Percentiles rank a stretch among this genome's conserved stretches.
These are phyloP conservation scores for Troilus luridus DNA, from an alignment of 2,888 invertebrate species.

Conservation along the genomic window DNA sequence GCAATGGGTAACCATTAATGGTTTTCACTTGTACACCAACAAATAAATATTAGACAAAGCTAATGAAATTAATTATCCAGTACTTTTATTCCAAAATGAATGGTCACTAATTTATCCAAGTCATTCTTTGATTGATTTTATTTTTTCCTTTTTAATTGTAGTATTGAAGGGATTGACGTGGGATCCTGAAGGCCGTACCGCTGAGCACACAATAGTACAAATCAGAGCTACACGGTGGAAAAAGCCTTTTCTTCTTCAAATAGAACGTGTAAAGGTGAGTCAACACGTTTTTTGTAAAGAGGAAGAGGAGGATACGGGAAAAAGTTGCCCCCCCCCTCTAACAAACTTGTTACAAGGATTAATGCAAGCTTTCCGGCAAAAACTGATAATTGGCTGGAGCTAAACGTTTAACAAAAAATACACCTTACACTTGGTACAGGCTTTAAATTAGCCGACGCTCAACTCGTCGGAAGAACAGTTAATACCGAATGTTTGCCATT, in stretches of 20 bases:
- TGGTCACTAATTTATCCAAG: too few species aligned
- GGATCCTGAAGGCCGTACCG: neutral
- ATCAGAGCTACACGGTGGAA: constrained; percentile 11
- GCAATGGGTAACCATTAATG: too few species aligned
- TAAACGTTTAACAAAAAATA: constrained; percentile 35
- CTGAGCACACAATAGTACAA: constrained; percentile 8
- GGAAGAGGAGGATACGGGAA: neutral
- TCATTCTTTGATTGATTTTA: neutral
- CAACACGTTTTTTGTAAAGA: constrained; percentile 34
- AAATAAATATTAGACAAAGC: too few species aligned
- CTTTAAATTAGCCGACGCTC: constrained; percentile 6
- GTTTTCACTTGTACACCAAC: too few species aligned
- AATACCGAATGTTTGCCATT: constrained; percentile 28
- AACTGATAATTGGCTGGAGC: constrained; percentile 28
- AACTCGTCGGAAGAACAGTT: constrained; percentile 11
- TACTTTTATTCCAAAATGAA: too few species aligned
- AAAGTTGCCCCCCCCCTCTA: neutral
- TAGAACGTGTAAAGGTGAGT: constrained; percentile 36
- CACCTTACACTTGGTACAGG: constrained; percentile 20
- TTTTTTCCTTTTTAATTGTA: neutral
- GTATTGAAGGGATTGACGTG: neutral
- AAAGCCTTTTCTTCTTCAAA: constrained; percentile 32
- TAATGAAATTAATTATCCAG: too few species aligned
- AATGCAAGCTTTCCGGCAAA: constrained; percentile 9
- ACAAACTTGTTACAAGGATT: constrained; percentile 40